phyloP scores from a whole-genome alignment of 2,797 vertebrate genomes.

The Lepus oiostolus region DNA sequence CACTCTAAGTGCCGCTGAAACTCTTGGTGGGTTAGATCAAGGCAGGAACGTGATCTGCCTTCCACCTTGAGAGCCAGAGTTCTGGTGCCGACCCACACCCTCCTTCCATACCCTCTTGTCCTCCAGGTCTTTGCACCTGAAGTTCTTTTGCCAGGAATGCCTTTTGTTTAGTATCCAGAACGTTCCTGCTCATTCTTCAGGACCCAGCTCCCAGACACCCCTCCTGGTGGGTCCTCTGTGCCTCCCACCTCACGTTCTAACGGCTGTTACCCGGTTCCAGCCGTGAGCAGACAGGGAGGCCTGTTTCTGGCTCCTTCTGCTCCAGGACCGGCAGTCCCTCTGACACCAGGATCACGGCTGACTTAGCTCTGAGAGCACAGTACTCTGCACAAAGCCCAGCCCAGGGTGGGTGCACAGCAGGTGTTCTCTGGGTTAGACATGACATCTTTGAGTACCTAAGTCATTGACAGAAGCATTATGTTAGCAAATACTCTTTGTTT shows the following conservation, averaged over 20 bases:
- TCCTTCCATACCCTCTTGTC: rapidly evolving
- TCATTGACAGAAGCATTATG: conserved; percentile 2
- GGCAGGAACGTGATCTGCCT: neutral
- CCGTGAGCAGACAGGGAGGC: neutral
- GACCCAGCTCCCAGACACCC: neutral
- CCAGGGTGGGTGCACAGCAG: neutral
- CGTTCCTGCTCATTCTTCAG: neutral
- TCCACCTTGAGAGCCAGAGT: neutral
- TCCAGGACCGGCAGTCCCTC: neutral
- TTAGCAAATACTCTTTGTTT: conserved; percentile 39
- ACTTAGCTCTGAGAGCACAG: neutral
- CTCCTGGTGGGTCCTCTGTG: neutral
- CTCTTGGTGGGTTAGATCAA: neutral
- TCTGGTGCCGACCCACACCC: neutral
- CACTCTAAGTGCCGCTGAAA: neutral
- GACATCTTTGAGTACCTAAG: neutral
- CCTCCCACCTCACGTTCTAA: neutral
- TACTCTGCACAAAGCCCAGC: neutral
- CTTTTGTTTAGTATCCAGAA: neutral
- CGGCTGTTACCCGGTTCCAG: neutral
- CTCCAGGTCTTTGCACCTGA: neutral
- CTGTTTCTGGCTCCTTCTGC: neutral
- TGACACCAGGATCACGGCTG: too few species aligned
- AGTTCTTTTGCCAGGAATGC: neutral
- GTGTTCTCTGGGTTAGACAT: neutral